phyloP scores from a whole-genome alignment of 2,888 invertebrate genomes.

The Capitulum mitella region DNA sequence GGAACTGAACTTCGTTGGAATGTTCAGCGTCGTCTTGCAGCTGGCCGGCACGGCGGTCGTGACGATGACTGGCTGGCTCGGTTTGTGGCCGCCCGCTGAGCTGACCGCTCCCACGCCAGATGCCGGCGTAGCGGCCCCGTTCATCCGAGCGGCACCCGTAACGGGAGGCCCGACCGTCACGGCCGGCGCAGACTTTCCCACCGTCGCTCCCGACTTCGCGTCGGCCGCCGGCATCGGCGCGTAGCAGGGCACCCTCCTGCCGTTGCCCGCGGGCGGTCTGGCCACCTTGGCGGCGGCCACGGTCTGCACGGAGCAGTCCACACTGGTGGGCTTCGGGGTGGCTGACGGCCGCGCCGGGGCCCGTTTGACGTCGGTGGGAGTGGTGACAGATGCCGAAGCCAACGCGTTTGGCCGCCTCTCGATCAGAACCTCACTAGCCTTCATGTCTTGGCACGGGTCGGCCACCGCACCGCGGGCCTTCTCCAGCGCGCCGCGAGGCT shows the following conservation, averaged over 20 bases:
- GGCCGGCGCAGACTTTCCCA: background rate
- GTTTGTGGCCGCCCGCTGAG: too few species aligned
- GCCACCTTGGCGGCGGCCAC: background rate
- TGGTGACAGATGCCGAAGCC: too few species aligned
- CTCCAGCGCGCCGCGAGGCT: too few species aligned
- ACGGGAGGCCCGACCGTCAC: background rate
- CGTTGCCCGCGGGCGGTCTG: background rate
- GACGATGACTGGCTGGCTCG: too few species aligned
- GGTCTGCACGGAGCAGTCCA: background rate
- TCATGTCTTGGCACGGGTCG: too few species aligned
- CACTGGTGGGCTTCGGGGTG: background rate
- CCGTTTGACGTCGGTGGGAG: background rate
- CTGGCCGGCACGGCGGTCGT: background rate
- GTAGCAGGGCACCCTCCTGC: background rate
- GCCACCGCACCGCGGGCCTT: too few species aligned
- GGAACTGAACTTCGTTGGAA: background rate
- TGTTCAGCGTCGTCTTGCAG: background rate
- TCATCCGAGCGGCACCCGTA: background rate
- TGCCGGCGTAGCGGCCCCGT: too few species aligned
- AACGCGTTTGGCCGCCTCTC: background rate
- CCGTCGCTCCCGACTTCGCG: background rate
- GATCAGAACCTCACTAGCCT: background rate
- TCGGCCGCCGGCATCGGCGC: background rate
- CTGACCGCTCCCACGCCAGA: too few species aligned
- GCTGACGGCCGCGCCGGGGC: background rate